Evolutionary conservation across 2,113 vertebrate genomes (phyloP).

Genomic region (Sterna hirundo): DNA sequence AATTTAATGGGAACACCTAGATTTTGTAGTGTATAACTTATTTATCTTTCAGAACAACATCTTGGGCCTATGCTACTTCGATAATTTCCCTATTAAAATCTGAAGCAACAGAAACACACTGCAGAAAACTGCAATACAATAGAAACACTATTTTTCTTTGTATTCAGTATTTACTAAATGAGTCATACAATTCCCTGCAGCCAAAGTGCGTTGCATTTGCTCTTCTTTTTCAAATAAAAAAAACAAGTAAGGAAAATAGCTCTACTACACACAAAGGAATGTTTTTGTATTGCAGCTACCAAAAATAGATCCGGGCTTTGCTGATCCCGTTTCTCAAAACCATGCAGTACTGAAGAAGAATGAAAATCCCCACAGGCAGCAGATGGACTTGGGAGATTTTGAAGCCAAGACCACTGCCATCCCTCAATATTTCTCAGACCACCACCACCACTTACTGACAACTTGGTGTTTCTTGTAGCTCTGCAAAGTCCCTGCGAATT

Average conservation of each 20-base stretch:
- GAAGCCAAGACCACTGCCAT: neutral
- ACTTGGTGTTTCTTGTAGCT: neutral
- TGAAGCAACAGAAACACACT: neutral
- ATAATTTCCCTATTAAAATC: neutral
- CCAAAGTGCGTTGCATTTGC: neutral
- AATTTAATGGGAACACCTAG: neutral
- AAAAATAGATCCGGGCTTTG: neutral
- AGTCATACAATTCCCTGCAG: neutral
- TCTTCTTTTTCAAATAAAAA: neutral
- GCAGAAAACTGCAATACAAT: neutral
- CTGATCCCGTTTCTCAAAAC: neutral
- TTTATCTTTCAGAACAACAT: neutral
- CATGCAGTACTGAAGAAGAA: neutral
- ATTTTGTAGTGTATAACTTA: neutral
- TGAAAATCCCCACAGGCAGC: neutral
- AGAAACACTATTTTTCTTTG: neutral
- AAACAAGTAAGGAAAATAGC: neutral
- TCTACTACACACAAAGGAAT: neutral
- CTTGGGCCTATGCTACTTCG: neutral
- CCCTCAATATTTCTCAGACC: neutral
- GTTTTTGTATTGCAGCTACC: conserved; percentile 4
- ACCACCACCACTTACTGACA: neutral
- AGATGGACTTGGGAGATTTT: neutral
- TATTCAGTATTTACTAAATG: neutral
- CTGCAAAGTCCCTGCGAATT: neutral